Conservation (phyloP, 37 sponge, comb jelly and placozoan genomes). For the Aplysina aerophoba region DNA sequence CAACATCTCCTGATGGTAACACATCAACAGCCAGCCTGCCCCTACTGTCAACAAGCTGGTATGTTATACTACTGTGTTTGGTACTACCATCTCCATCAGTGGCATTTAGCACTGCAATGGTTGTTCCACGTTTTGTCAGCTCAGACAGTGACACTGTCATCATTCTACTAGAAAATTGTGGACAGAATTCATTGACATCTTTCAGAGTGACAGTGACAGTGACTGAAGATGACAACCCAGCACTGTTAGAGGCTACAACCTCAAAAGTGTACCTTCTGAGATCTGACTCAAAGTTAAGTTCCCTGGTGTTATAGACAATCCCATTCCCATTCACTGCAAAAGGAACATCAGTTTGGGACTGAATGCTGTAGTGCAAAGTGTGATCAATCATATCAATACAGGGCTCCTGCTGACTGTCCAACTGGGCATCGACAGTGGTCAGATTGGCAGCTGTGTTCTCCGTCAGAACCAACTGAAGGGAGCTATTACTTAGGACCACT, state of each 20-base stretch:
- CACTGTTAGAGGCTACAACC: conserved; percentile 53
- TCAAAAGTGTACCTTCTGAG: conserved; percentile 36
- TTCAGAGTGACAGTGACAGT: conserved; percentile 46
- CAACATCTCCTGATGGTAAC: conserved; percentile 13
- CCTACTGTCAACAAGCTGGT: background rate
- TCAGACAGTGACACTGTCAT: conserved; percentile 40
- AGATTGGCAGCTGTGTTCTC: background rate
- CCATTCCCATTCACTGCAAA: conserved; percentile 58
- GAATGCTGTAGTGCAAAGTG: conserved; percentile 36
- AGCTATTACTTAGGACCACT: background rate
- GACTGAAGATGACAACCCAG: conserved; percentile 23
- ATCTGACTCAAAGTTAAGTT: conserved; percentile 54
- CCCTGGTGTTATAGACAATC: conserved; percentile 3
- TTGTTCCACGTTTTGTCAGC: background rate
- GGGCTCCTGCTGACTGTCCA: conserved; percentile 36
- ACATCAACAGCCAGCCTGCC: background rate
- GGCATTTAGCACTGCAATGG: conserved; percentile 25
- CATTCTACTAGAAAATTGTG: conserved; percentile 24
- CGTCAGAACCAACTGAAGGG: background rate
- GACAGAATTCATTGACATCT: conserved; percentile 77
- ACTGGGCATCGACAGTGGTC: conserved; percentile 28
- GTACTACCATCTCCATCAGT: conserved; percentile 53
- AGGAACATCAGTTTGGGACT: background rate
- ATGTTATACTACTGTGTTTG: background rate
- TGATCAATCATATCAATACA: conserved; percentile 36